Evolutionary conservation across 2,113 vertebrate species (phyloP), one percentile per base, ranked within the genome.

Genomic region (Nycticorax nycticorax): DNA sequence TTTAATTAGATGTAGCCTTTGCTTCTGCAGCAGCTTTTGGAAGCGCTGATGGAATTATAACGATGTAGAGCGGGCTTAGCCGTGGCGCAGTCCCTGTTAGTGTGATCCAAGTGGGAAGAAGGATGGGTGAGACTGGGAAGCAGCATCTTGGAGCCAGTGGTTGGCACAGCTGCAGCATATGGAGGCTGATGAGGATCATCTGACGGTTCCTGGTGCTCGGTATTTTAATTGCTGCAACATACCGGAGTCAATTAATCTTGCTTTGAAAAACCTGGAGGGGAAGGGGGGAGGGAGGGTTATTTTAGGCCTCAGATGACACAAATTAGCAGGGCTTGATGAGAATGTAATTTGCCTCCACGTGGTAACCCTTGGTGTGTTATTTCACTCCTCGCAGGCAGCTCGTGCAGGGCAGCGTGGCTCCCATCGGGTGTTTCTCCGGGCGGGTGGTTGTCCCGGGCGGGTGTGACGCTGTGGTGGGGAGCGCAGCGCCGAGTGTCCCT

Each of bases 101-200:
- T 3, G 4, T 27, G 56, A 81, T 39, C 57, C 33, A 5, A 37
- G 85, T 22, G 41, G 76, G 60, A 4, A 63, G 85, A 32, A 60
- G 64, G 85, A 59, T 33, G 43, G 85, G 39, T 3, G 71, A 77
- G 64, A 20, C 27, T 24, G 62, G 2, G 45, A 33, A 41, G 41
- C 67, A 59, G 39, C 81, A 80, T 43, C 88, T 67, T 32, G 43
- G 69, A 72, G 57, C 8, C 88, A 62, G 88, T 6, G 47, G 74
- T 56, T 43, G 78, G 62, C 73, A 33, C 91, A 71, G 93, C 92
- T 69, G 95, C 91, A 90, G 92, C 96, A 82, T 75, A 74, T 91
- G 91, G 94, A 93, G 75, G 86, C 93, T 93, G 93, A 76, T 63
- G 89, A 89, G 96, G 66, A 74, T 95, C 91, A 87, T 74, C 94